These are phyloP conservation scores for Scaptodrosophila lebanonensis DNA, from an alignment of 1,140 invertebrate genomes.

Conservation along the genomic window DNA sequence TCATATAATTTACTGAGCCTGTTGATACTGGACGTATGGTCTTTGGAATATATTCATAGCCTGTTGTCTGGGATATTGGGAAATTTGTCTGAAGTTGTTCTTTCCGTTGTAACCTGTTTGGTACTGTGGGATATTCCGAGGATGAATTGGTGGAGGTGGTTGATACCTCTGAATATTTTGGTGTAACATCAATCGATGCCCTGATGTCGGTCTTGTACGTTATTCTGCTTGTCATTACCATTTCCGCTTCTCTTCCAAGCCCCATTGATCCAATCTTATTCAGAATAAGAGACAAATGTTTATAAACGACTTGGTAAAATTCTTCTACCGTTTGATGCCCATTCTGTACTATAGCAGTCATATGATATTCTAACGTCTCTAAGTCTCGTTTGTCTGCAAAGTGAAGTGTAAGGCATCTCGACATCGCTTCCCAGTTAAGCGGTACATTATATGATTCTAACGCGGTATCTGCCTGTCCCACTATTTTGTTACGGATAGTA, in stretches of 20 bases:
- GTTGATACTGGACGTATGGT: not conserved
- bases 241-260: not conserved
- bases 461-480: conserved; percentile 10
- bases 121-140: too few relatives aligned
- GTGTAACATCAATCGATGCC: too few relatives aligned
- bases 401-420: conserved; percentile 11
- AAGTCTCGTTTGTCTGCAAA: conserved; percentile 15
- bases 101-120: too few relatives aligned
- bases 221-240: not conserved
- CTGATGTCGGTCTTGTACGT: too few relatives aligned
- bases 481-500: conserved; percentile 19
- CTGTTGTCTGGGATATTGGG: too few relatives aligned
- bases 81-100: too few relatives aligned
- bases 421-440: conserved; percentile 8
- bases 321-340: conserved; percentile 2
- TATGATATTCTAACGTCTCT: conserved; percentile 14
- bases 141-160: too few relatives aligned
- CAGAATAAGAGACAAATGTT: conserved; percentile 11
- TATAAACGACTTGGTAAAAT: conserved; percentile 20
- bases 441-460: conserved; percentile 21
- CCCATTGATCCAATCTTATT: conserved; percentile 19
- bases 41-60: not conserved
- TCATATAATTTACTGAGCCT: conserved; percentile 15
- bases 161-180: not conserved
- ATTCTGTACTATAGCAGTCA: conserved; percentile 10